phyloP scores from a whole-genome alignment of 2,113 vertebrate genomes.

The Pelecanoides urinatrix region DNA sequence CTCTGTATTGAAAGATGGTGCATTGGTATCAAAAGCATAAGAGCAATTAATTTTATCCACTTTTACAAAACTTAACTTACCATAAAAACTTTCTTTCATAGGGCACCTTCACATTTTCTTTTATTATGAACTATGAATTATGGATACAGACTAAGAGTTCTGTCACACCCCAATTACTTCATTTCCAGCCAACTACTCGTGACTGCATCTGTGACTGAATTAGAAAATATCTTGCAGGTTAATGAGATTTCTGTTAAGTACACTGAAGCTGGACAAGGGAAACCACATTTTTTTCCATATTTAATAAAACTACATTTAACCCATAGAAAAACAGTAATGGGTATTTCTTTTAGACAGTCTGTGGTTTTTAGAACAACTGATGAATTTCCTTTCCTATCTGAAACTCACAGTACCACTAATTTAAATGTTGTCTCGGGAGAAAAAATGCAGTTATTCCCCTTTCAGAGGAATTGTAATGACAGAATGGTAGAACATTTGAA shows the following conservation, averaged over 20 bases:
- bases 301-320: background rate
- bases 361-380: background rate
- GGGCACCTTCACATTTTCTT: background rate
- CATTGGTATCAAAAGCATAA: background rate
- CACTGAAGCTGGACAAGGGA: background rate
- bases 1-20: background rate
- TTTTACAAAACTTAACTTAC: background rate
- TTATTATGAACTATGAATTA: constrained; percentile 12
- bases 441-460: background rate
- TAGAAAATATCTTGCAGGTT: constrained; percentile 11
- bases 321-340: background rate
- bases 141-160: background rate
- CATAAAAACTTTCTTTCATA: background rate
- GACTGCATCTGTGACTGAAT: constrained; percentile 14
- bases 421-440: background rate
- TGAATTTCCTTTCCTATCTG: background rate
- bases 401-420: background rate
- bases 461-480: background rate
- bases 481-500: background rate
- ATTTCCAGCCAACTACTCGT: background rate
- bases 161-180: constrained; percentile 28
- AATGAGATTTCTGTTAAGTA: background rate
- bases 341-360: background rate
- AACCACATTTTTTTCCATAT: background rate
- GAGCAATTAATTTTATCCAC: background rate